A percentile compares a stretch with the other conserved stretches of the same genome.
These are phyloP conservation scores for Cephonodes hylas DNA, from an alignment of 2,888 invertebrate species.

Conservation along the genomic window DNA sequence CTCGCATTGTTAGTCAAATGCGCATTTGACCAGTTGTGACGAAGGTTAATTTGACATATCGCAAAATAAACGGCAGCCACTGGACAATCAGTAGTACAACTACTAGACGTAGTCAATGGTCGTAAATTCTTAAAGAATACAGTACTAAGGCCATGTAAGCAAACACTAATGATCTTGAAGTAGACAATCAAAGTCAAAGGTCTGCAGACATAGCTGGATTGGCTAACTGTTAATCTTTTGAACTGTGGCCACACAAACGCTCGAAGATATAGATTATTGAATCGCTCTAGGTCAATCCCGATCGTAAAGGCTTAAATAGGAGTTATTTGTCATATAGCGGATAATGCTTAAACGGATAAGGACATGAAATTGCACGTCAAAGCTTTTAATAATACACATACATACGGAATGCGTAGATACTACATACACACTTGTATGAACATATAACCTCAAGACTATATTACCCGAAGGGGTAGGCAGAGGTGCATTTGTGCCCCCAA, in stretches of 20 bases:
- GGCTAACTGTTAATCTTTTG: not conserved
- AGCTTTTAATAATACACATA: no score
- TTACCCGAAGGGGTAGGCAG: no score
- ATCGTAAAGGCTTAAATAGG: no score
- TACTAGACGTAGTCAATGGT: not conserved
- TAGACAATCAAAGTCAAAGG: constrained; percentile 6
- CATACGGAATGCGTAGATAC: no score
- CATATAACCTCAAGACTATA: no score
- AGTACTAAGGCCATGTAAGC: not conserved
- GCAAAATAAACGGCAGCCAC: not conserved
- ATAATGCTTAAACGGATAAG: no score
- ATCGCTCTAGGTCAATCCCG: not conserved
- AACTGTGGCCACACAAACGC: not conserved
- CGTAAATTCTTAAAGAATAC: not conserved
- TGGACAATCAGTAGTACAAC: not conserved
- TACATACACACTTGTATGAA: no score
- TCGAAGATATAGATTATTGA: not conserved
- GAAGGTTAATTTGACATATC: not conserved
- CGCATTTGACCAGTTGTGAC: not conserved
- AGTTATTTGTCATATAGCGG: no score
- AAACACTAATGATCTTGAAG: not conserved
- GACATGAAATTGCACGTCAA: no score
- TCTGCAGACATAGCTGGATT: not conserved
- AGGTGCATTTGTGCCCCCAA: no score
- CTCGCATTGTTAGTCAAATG: not conserved